phyloP scores from a whole-genome alignment of 2,797 vertebrate species.

The Peromyscus aztecus region DNA sequence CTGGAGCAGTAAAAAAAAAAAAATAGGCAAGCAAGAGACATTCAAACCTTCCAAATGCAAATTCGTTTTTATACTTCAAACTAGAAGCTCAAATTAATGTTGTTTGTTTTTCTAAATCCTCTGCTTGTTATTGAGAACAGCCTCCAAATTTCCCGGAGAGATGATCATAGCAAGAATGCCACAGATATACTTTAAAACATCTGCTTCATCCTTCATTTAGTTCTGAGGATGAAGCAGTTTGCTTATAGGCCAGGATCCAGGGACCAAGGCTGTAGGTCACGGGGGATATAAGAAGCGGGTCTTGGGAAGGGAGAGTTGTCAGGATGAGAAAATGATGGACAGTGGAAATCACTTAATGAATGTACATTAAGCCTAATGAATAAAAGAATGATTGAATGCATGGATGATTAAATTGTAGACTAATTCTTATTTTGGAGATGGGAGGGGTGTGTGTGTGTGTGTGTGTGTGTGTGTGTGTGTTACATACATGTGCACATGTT shows the following conservation, averaged over 20 bases:
- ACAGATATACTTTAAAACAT: neutral
- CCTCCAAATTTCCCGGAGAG: slow-evolving; percentile 73
- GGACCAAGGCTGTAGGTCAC: neutral
- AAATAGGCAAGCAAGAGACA: slow-evolving; percentile 35
- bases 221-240: slow-evolving; percentile 43
- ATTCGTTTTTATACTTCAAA: slow-evolving; percentile 55
- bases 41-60: slow-evolving; percentile 60
- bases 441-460: neutral
- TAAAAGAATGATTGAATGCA: too few relatives aligned
- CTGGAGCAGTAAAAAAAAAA: neutral
- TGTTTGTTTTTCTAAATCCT: slow-evolving; percentile 79
- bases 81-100: slow-evolving; percentile 57
- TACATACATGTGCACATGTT: neutral
- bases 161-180: slow-evolving; percentile 50
- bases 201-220: neutral
- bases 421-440: neutral
- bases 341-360: too few relatives aligned
- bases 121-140: slow-evolving; percentile 79
- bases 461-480: neutral
- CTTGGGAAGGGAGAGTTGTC: too few relatives aligned
- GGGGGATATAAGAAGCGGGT: too few relatives aligned
- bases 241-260: neutral
- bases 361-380: too few relatives aligned
- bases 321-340: too few relatives aligned
- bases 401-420: too few relatives aligned